Percentiles rank a stretch among this genome's conserved stretches.
phyloP scores from a whole-genome alignment of 2,113 vertebrate species.

The Panthera leo region DNA sequence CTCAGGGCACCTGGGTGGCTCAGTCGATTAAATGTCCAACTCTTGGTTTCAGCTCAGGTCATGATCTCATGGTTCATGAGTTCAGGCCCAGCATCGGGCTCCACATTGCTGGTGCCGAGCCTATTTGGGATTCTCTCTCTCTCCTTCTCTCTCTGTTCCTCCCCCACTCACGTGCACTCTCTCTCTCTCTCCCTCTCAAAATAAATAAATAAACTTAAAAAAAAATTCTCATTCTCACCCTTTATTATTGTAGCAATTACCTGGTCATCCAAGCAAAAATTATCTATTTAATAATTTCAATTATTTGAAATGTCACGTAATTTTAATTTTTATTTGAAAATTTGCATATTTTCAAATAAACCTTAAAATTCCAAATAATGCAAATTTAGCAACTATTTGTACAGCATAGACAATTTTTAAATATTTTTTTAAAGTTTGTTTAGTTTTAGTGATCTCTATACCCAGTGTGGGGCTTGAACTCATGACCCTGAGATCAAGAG shows the following conservation, averaged over 20 bases:
- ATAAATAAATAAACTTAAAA: background rate
- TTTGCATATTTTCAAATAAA: background rate
- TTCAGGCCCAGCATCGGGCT: background rate
- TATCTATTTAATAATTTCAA: background rate
- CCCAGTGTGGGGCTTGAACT: background rate
- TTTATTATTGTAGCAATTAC: background rate
- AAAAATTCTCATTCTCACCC: background rate
- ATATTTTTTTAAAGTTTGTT: background rate
- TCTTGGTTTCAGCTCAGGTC: background rate
- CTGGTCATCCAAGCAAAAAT: background rate
- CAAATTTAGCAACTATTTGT: background rate
- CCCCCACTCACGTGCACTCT: background rate
- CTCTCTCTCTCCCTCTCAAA: background rate
- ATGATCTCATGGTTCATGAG: background rate
- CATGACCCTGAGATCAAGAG: background rate
- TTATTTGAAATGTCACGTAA: too few species aligned
- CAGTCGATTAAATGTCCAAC: background rate
- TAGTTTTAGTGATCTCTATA: background rate
- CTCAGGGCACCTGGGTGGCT: background rate
- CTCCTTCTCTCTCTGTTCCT: background rate
- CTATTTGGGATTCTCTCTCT: background rate
- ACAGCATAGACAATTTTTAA: background rate
- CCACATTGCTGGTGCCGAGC: too few species aligned
- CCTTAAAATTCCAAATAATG: conserved; percentile 6
- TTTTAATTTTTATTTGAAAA: too few species aligned